Percentiles rank a stretch among this genome's conserved stretches.
Conservation (phyloP, 1,140 invertebrate species). For the Bombus consobrinus region DNA sequence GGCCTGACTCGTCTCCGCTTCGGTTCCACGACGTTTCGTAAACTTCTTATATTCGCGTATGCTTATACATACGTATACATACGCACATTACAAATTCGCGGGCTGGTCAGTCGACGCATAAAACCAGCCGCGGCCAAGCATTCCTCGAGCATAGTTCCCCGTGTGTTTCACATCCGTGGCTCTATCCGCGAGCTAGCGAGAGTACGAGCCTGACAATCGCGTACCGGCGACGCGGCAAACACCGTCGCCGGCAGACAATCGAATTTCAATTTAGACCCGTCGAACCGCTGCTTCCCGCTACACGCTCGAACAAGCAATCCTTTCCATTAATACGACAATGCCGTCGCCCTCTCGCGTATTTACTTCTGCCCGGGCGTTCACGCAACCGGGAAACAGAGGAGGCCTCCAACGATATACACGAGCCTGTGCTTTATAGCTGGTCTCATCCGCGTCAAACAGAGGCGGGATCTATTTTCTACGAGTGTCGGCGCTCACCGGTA, state of each 20-base stretch:
- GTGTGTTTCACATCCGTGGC: conserved; percentile 21
- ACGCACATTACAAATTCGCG: conserved; percentile 64
- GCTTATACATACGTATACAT: background rate
- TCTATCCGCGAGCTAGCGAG: conserved; percentile 19
- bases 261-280: conserved; percentile 81
- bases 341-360: conserved; percentile 75
- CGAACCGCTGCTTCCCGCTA: conserved; percentile 74
- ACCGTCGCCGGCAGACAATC: conserved; percentile 74
- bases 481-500: background rate
- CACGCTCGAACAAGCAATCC: conserved; percentile 78
- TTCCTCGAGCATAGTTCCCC: conserved; percentile 16
- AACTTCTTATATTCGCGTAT: background rate
- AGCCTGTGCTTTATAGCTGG: background rate
- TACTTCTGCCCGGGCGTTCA: conserved; percentile 59
- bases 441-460: conserved; percentile 27
- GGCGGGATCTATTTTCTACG: conserved; percentile 57
- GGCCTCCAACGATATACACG: background rate
- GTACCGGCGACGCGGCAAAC: conserved; percentile 63
- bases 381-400: conserved; percentile 39
- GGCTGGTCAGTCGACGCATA: background rate
- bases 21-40: background rate
- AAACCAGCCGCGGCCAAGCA: background rate
- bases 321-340: conserved; percentile 81
- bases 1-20: background rate
- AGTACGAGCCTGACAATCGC: conserved; percentile 50